Conservation (phyloP, 23 tunicate species). For the Ascidia mentula region DNA sequence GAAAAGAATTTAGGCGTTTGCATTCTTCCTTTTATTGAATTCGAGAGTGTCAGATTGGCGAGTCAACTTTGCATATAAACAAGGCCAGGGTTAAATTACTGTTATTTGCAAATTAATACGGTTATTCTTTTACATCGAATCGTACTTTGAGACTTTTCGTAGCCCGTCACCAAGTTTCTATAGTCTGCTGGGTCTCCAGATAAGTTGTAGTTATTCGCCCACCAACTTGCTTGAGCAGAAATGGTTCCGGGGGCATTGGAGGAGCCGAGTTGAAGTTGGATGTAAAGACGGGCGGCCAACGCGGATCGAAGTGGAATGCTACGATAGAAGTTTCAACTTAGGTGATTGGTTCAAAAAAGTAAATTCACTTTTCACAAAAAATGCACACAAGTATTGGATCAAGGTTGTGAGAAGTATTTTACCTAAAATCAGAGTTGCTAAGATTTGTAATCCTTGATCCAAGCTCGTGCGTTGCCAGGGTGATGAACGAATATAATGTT, state of each 20-base stretch:
- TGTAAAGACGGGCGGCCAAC: constrained; percentile 23
- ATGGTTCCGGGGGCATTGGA: background rate
- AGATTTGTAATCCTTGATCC: background rate
- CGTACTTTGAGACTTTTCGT: background rate
- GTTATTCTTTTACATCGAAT: too few species aligned
- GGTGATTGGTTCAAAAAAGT: background rate
- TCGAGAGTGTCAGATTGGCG: too few species aligned
- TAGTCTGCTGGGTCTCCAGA: background rate
- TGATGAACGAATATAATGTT: background rate
- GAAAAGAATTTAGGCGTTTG: too few species aligned
- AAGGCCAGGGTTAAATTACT: too few species aligned
- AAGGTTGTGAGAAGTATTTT: background rate
- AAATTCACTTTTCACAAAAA: background rate
- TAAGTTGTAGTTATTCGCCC: constrained; percentile 1
- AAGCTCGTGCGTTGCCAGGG: background rate
- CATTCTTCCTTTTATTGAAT: too few species aligned
- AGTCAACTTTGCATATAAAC: too few species aligned
- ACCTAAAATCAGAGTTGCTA: background rate
- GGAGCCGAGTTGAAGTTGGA: constrained; percentile 14
- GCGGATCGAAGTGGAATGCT: constrained; percentile 17
- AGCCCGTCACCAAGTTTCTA: background rate
- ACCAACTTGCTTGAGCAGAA: constrained; percentile 14
- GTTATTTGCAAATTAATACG: too few species aligned
- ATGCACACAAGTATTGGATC: too few species aligned
- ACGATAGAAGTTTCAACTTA: background rate